Percentiles rank a stretch among this genome's conserved stretches.
Evolutionary conservation across 2,888 invertebrate genomes (phyloP).

Genomic region (Polydrusus tereticollis): DNA sequence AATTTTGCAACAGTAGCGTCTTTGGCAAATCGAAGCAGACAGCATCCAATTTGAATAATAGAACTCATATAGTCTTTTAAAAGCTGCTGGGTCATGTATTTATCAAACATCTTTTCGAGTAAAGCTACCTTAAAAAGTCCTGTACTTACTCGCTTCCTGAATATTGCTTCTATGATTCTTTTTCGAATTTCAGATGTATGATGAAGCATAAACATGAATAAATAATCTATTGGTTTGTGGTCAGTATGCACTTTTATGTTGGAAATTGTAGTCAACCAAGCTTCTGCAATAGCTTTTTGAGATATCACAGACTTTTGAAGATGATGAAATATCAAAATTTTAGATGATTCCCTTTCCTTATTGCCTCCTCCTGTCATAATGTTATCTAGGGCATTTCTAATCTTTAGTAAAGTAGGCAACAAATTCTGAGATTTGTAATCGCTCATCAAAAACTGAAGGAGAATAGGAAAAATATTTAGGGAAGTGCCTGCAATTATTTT

Average conservation of each 20-base stretch:
- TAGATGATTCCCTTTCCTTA: constrained; percentile 70
- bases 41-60: constrained; percentile 72
- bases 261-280: constrained; percentile 73
- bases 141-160: constrained; percentile 74
- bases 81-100: constrained; percentile 66
- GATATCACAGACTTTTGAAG: constrained; percentile 72
- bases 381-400: constrained; percentile 70
- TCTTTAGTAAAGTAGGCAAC: constrained; percentile 57
- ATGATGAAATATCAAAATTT: constrained; percentile 72
- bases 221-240: constrained; percentile 77
- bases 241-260: constrained; percentile 68
- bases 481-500: constrained; percentile 69
- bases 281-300: constrained; percentile 71
- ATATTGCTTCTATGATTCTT: constrained; percentile 72
- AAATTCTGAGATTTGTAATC: constrained; percentile 64
- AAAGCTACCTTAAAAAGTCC: constrained; percentile 73
- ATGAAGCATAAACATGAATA: constrained; percentile 76
- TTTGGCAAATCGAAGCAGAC: constrained; percentile 68
- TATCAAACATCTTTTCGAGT: constrained; percentile 71
- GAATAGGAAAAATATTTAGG: constrained; percentile 70
- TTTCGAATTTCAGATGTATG: constrained; percentile 74
- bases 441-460: constrained; percentile 72
- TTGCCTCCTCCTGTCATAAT: constrained; percentile 64
- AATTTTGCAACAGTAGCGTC: constrained; percentile 72
- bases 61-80: constrained; percentile 71